These are phyloP conservation scores for Phrynocephalus versicolor DNA, from an alignment of 2,113 vertebrate species.

Conservation along the genomic window DNA sequence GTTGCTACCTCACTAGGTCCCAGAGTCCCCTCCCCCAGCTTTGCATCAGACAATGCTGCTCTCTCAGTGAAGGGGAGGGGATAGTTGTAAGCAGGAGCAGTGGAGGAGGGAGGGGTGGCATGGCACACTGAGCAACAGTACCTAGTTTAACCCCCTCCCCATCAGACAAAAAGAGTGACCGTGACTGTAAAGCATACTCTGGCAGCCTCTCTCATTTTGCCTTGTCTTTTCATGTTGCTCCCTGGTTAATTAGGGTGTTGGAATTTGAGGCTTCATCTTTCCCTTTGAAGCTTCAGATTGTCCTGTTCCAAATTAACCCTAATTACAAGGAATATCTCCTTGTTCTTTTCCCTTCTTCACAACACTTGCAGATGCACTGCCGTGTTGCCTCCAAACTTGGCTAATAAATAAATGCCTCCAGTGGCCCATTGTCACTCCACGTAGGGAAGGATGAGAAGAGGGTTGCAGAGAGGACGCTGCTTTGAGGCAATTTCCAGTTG, in stretches of 20 bases:
- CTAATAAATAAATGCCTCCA: constrained; percentile 13
- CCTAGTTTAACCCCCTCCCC: constrained; percentile 16
- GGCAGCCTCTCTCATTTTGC: constrained; percentile 82
- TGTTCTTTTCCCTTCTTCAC: not conserved
- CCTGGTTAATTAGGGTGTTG: constrained; percentile 91
- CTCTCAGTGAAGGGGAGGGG: not conserved
- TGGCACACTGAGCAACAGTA: not conserved
- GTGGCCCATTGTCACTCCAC: not conserved
- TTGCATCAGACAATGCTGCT: constrained; percentile 3
- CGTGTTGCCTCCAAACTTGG: constrained; percentile 8
- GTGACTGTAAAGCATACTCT: constrained; percentile 66
- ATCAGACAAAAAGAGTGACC: constrained; percentile 24
- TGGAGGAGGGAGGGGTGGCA: not conserved
- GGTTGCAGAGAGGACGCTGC: not conserved
- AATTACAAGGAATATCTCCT: constrained; percentile 67
- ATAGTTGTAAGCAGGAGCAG: constrained; percentile 1
- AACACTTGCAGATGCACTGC: constrained; percentile 47
- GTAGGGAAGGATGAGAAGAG: not conserved
- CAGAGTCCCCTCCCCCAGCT: constrained; percentile 32
- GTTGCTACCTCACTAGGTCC: constrained; percentile 37
- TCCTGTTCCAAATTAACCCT: constrained; percentile 76
- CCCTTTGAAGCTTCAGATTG: constrained; percentile 75
- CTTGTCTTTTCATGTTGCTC: constrained; percentile 89
- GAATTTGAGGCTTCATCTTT: constrained; percentile 78
- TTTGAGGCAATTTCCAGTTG: not conserved